phyloP scores from a whole-genome alignment of 2,888 invertebrate genomes.

The Pseudoips prasinana region DNA sequence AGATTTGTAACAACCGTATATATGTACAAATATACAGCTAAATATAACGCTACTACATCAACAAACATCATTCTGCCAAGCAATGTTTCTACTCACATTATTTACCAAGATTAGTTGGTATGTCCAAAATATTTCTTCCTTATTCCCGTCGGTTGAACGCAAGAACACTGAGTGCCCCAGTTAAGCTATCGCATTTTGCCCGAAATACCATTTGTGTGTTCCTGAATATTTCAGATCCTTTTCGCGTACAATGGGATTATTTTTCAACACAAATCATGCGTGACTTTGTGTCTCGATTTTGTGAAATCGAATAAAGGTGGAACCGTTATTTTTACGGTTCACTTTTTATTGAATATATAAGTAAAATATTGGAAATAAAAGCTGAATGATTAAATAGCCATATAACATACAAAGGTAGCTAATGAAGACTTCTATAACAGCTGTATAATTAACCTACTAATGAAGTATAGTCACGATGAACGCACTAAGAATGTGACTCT shows the following conservation, averaged over 20 bases:
- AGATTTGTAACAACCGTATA: too few species aligned
- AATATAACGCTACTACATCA: too few species aligned
- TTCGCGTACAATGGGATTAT: conserved; percentile 34
- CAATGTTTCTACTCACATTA: neutral
- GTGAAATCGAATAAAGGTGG: conserved; percentile 9
- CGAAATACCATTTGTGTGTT: conserved; percentile 36
- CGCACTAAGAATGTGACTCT: too few species aligned
- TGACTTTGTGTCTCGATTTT: conserved; percentile 15
- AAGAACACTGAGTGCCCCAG: conserved; percentile 13
- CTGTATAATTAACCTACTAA: too few species aligned
- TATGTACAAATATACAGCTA: too few species aligned
- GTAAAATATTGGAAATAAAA: too few species aligned
- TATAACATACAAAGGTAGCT: neutral
- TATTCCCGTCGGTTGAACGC: conserved; percentile 7
- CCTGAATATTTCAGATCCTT: conserved; percentile 42
- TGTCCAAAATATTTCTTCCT: neutral
- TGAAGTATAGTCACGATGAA: too few species aligned
- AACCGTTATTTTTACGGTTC: too few species aligned
- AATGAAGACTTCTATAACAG: too few species aligned
- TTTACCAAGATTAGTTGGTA: conserved; percentile 2
- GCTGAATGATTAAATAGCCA: neutral
- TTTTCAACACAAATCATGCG: conserved; percentile 37
- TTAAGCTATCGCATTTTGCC: conserved; percentile 33
- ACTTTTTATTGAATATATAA: too few species aligned
- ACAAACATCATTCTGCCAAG: too few species aligned